These are phyloP conservation scores for Bellardia pandia DNA, from an alignment of 2,888 invertebrate genomes.

Conservation along the genomic window DNA sequence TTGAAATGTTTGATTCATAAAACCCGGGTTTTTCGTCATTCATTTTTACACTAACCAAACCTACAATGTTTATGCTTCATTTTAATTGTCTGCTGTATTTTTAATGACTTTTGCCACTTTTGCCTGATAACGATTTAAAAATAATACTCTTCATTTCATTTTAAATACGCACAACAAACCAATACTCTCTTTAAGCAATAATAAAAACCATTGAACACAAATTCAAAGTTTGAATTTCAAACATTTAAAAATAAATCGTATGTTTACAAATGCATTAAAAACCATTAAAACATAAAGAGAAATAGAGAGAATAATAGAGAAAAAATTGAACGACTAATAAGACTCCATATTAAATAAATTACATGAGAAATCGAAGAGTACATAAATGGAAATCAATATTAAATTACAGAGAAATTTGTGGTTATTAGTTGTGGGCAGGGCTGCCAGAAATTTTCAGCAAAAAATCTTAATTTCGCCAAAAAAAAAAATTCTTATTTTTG, in stretches of 20 bases:
- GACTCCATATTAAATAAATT: neutral
- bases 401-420: slow-evolving; percentile 28
- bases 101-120: neutral
- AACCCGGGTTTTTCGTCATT: neutral
- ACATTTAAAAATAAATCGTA: neutral
- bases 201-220: neutral
- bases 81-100: slow-evolving; percentile 15
- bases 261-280: neutral
- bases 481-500: too few species aligned
- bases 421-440: neutral
- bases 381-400: slow-evolving; percentile 18
- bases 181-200: slow-evolving; percentile 18
- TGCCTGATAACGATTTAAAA: slow-evolving; percentile 18
- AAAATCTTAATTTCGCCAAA: too few species aligned
- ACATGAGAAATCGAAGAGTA: slow-evolving; percentile 35
- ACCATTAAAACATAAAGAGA: neutral
- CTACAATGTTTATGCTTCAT: slow-evolving; percentile 6
- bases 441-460: too few species aligned
- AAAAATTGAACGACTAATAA: neutral
- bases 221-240: too few species aligned
- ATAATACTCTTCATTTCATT: slow-evolving; percentile 8
- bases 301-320: slow-evolving; percentile 1
- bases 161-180: neutral
- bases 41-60: neutral
- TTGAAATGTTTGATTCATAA: too few species aligned